Evolutionary conservation across 2,888 invertebrate species (phyloP).

Genomic region (Anticlea derivata): DNA sequence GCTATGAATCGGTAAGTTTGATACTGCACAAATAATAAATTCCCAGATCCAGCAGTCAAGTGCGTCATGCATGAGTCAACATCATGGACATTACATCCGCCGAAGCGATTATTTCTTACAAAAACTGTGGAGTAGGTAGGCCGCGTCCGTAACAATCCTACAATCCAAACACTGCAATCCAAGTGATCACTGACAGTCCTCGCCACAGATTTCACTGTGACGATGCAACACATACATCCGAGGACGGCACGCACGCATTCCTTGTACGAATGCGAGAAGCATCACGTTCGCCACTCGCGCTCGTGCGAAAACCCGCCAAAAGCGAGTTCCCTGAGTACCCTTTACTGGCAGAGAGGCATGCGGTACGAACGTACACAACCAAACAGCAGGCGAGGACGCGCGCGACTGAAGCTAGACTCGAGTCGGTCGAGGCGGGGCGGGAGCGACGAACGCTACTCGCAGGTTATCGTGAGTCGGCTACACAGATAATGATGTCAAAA

Average conservation of each 20-base stretch:
- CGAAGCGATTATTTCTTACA: slow-evolving; percentile 72
- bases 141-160: slow-evolving; percentile 64
- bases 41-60: slow-evolving; percentile 77
- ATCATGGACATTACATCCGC: slow-evolving; percentile 77
- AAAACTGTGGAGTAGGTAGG: slow-evolving; percentile 60
- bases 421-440: slow-evolving; percentile 60
- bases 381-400: slow-evolving; percentile 62
- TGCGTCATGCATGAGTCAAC: slow-evolving; percentile 82
- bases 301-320: slow-evolving; percentile 78
- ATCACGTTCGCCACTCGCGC: slow-evolving; percentile 63
- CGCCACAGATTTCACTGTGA: slow-evolving; percentile 70
- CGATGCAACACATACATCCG: slow-evolving; percentile 55
- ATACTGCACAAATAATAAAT: slow-evolving; percentile 52
- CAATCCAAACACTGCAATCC: slow-evolving; percentile 82
- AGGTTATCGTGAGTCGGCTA: slow-evolving; percentile 80
- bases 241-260: slow-evolving; percentile 72
- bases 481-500: slow-evolving; percentile 83
- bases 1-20: slow-evolving; percentile 20
- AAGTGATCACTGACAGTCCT: slow-evolving; percentile 69
- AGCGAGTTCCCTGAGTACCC: slow-evolving; percentile 68
- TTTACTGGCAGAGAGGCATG: slow-evolving; percentile 44
- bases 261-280: slow-evolving; percentile 68
- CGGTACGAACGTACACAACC: slow-evolving; percentile 55
- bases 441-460: slow-evolving; percentile 70
- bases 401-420: slow-evolving; percentile 63